Conservation (phyloP, 2,797 vertebrate genomes). For the Falco naumanni region DNA sequence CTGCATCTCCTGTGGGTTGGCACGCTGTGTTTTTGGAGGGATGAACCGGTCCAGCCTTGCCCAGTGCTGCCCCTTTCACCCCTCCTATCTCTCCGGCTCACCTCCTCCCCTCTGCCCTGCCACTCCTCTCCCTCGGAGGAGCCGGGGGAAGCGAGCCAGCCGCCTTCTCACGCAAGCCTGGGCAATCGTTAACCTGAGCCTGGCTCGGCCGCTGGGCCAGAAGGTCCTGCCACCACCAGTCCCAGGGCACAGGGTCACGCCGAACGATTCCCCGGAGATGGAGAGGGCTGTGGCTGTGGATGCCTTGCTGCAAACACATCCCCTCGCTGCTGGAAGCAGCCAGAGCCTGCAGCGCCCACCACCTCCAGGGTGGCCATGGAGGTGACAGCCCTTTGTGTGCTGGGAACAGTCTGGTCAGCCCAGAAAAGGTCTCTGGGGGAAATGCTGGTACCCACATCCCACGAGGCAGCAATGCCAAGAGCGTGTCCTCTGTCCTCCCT, state of each 20-base stretch:
- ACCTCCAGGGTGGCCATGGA: rapidly evolving
- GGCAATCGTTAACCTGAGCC: constrained; percentile 68
- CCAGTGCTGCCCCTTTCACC: constrained; percentile 13
- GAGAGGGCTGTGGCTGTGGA: rapidly evolving
- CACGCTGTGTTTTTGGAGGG: rapidly evolving
- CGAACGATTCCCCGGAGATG: rapidly evolving
- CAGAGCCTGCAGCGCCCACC: neutral
- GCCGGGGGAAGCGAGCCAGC: neutral
- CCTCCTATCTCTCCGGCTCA: constrained; percentile 9
- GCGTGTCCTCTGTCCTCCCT: rapidly evolving
- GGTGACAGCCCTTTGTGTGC: neutral
- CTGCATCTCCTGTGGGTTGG: neutral
- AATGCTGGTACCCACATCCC: neutral
- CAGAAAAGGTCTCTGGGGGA: neutral
- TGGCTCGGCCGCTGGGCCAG: neutral
- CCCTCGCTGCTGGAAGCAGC: neutral
- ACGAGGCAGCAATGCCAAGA: rapidly evolving
- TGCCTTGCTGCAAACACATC: neutral
- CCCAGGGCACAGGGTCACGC: rapidly evolving
- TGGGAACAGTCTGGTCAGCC: neutral
- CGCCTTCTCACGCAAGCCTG: constrained; percentile 68
- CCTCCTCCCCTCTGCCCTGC: constrained; percentile 2
- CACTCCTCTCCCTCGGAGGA: constrained; percentile 1
- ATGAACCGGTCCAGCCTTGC: neutral
- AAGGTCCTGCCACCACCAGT: neutral